Conservation (phyloP, 2,888 invertebrate species). For the Apodemia zela region DNA sequence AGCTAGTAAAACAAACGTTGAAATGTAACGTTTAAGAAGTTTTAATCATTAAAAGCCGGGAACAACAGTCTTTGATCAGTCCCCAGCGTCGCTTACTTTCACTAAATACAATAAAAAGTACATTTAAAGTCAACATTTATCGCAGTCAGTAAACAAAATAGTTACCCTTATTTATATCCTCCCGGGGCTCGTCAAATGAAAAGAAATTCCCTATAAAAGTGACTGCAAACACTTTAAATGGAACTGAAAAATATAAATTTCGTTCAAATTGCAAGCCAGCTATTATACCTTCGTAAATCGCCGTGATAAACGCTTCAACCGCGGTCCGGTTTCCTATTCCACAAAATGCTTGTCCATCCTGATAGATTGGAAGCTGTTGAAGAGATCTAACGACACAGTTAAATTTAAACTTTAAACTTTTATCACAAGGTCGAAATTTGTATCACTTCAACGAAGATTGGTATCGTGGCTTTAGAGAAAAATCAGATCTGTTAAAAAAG, state of each 20-base stretch:
- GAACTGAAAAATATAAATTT: constrained; percentile 20
- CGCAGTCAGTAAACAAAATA: not conserved
- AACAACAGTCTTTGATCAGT: too few relatives aligned
- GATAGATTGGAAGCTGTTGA: constrained; percentile 54
- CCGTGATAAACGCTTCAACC: constrained; percentile 60
- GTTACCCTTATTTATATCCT: not conserved
- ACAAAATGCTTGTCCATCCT: constrained; percentile 74
- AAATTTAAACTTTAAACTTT: constrained; percentile 34
- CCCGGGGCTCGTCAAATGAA: constrained; percentile 15
- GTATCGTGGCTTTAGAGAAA: constrained; percentile 47
- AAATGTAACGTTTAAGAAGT: too few relatives aligned
- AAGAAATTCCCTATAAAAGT: constrained; percentile 7
- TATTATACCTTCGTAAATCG: constrained; percentile 72
- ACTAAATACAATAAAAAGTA: constrained; percentile 2
- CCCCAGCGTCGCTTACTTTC: not conserved
- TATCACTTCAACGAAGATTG: constrained; percentile 33
- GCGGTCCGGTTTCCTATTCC: constrained; percentile 68
- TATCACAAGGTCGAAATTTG: constrained; percentile 36
- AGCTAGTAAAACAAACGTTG: too few relatives aligned
- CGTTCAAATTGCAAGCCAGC: constrained; percentile 47
- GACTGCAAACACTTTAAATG: constrained; percentile 10
- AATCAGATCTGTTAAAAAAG: constrained; percentile 68
- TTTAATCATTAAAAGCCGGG: too few relatives aligned
- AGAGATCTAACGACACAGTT: constrained; percentile 25
- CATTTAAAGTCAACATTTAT: not conserved